These are phyloP conservation scores for Andrena haemorrhoa DNA, from an alignment of 2,888 invertebrate species.

Conservation along the genomic window DNA sequence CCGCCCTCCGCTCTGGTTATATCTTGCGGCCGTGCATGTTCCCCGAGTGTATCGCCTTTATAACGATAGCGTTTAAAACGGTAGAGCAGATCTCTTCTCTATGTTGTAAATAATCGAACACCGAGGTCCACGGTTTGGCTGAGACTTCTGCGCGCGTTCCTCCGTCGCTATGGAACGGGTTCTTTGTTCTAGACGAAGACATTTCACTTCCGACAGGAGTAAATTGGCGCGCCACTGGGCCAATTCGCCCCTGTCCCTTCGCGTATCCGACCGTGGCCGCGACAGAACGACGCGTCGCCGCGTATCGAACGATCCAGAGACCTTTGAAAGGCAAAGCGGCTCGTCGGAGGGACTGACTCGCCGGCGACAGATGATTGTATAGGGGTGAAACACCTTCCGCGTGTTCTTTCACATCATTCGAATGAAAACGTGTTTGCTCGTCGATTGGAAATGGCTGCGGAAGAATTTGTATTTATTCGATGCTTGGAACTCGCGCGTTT, in stretches of 20 bases:
- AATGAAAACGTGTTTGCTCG: no score
- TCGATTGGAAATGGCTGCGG: no score
- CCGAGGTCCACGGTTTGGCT: neutral
- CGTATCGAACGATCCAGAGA: neutral
- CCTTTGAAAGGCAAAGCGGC: neutral
- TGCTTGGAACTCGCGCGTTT: neutral
- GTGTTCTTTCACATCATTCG: no score
- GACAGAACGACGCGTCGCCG: slow-evolving; percentile 5
- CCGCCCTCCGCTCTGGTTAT: slow-evolving; percentile 43
- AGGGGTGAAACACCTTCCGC: no score
- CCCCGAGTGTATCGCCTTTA: slow-evolving; percentile 68
- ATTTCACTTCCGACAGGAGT: slow-evolving; percentile 14
- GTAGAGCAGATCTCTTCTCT: slow-evolving; percentile 59
- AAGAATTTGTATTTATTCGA: no score
- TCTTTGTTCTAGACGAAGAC: slow-evolving; percentile 46
- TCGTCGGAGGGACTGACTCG: no score
- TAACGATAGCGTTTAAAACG: slow-evolving; percentile 60
- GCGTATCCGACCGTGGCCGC: neutral
- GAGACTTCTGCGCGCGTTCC: slow-evolving; percentile 18
- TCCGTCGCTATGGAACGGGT: slow-evolving; percentile 22
- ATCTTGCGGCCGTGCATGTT: slow-evolving; percentile 63
- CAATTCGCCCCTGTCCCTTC: neutral
- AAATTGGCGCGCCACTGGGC: neutral
- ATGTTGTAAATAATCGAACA: slow-evolving; percentile 63
- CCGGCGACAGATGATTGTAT: no score